Evolutionary conservation across 2,888 invertebrate genomes (phyloP).

Genomic region (Didymodactylos carnosus): DNA sequence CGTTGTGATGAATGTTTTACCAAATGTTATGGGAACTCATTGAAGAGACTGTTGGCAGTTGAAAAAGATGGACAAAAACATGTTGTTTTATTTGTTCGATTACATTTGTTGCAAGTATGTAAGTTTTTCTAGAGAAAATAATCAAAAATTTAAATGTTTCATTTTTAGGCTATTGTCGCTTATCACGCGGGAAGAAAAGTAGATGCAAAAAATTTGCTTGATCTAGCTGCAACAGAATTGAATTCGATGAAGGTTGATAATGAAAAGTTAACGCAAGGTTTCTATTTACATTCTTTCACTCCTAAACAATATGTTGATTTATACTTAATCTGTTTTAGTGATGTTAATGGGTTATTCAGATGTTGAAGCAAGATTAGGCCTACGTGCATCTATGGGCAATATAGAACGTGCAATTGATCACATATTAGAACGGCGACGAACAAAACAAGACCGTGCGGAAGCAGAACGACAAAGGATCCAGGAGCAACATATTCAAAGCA

Average conservation of each 20-base stretch:
- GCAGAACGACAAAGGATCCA: neutral
- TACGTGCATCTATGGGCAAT: slow-evolving; percentile 44
- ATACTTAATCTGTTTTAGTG: slow-evolving; percentile 25
- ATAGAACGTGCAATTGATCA: slow-evolving; percentile 46
- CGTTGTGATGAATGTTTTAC: slow-evolving; percentile 49
- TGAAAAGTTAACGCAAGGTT: slow-evolving; percentile 34
- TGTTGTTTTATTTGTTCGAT: slow-evolving; percentile 52
- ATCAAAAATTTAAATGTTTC: neutral
- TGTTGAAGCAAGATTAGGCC: slow-evolving; percentile 49
- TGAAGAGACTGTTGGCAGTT: slow-evolving; percentile 38
- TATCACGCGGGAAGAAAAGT: slow-evolving; percentile 53
- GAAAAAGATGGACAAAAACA: slow-evolving; percentile 42
- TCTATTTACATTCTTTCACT: neutral
- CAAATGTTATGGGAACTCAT: slow-evolving; percentile 47
- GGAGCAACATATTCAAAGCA: slow-evolving; percentile 18
- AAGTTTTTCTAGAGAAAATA: no score
- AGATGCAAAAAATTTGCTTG: slow-evolving; percentile 45
- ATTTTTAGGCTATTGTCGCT: slow-evolving; percentile 53
- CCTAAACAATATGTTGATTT: neutral
- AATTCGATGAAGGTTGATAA: slow-evolving; percentile 45
- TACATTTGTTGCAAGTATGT: slow-evolving; percentile 41
- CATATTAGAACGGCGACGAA: slow-evolving; percentile 38
- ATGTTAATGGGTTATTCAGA: slow-evolving; percentile 48
- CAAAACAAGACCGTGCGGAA: neutral
- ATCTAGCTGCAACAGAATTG: slow-evolving; percentile 46